Conservation (phyloP, 2,797 vertebrate species). For the Furcifer pardalis region DNA sequence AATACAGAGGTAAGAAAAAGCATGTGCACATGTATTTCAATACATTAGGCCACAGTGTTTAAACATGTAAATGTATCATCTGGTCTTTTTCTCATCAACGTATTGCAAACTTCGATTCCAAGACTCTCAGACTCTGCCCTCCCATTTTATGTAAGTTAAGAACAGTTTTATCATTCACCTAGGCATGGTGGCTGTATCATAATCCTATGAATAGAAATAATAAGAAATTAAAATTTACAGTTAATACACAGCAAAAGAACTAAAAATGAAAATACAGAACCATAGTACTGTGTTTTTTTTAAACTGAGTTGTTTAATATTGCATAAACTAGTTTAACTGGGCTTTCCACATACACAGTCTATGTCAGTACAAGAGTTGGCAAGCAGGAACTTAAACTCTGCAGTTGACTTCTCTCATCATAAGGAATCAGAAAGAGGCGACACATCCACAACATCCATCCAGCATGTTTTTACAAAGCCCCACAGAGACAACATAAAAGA, state of each 20-base stretch:
- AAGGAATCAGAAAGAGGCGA: conserved; percentile 26
- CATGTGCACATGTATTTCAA: too few relatives aligned
- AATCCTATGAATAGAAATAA: background rate
- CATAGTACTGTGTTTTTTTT: background rate
- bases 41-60: too few relatives aligned
- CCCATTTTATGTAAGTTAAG: background rate
- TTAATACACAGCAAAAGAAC: background rate
- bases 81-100: background rate
- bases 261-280: background rate
- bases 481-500: conserved; percentile 48
- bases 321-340: conserved; percentile 8
- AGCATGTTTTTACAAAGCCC: conserved; percentile 42
- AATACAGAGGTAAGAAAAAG: too few relatives aligned
- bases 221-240: background rate
- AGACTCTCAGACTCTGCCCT: background rate
- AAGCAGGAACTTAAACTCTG: conserved; percentile 15
- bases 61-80: too few relatives aligned
- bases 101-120: background rate
- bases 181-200: background rate
- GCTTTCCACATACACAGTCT: background rate
- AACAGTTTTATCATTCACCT: background rate
- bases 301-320: background rate
- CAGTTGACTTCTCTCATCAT: conserved; percentile 32
- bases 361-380: background rate
- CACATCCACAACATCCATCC: conserved; percentile 44